Evolutionary conservation across 1,140 invertebrate species (phyloP).

Genomic region (Drosophila saltans): DNA sequence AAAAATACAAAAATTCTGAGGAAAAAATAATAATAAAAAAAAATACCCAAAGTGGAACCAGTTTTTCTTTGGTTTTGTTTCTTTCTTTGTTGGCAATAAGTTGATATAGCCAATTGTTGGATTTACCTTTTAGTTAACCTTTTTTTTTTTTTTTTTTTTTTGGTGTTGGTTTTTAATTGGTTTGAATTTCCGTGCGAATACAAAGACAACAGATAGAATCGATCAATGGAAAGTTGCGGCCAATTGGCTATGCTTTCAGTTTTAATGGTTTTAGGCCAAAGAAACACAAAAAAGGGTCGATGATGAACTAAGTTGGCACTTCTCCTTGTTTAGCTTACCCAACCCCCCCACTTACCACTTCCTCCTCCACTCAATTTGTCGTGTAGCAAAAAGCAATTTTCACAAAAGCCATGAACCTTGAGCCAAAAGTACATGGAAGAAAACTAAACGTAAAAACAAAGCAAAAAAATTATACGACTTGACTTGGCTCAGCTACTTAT

Average conservation of each 20-base stretch:
- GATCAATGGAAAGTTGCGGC: slow-evolving; percentile 54
- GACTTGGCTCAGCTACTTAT: slow-evolving; percentile 25
- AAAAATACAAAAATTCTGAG: slow-evolving; percentile 28
- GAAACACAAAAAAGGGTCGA: slow-evolving; percentile 44
- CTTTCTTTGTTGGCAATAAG: not conserved
- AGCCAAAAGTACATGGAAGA: slow-evolving; percentile 63
- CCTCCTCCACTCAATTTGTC: slow-evolving; percentile 36
- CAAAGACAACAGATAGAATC: slow-evolving; percentile 50
- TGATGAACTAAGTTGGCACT: slow-evolving; percentile 38
- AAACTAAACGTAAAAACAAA: slow-evolving; percentile 53
- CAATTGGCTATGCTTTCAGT: slow-evolving; percentile 73
- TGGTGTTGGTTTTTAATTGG: slow-evolving; percentile 53
- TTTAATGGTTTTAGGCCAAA: slow-evolving; percentile 49
- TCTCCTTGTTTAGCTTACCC: not conserved
- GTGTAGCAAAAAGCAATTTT: slow-evolving; percentile 60
- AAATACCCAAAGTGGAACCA: slow-evolving; percentile 28
- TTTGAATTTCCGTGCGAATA: slow-evolving; percentile 55
- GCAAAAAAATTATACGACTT: slow-evolving; percentile 26
- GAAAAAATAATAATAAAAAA: slow-evolving; percentile 21
- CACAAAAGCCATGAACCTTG: slow-evolving; percentile 77
- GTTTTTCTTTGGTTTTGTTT: slow-evolving; percentile 21
- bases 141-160: no score
- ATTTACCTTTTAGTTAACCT: not conserved
- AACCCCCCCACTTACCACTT: not conserved
- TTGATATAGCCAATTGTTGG: slow-evolving; percentile 40